Conservation (phyloP, 2,113 vertebrate species). For the Lagopus muta region DNA sequence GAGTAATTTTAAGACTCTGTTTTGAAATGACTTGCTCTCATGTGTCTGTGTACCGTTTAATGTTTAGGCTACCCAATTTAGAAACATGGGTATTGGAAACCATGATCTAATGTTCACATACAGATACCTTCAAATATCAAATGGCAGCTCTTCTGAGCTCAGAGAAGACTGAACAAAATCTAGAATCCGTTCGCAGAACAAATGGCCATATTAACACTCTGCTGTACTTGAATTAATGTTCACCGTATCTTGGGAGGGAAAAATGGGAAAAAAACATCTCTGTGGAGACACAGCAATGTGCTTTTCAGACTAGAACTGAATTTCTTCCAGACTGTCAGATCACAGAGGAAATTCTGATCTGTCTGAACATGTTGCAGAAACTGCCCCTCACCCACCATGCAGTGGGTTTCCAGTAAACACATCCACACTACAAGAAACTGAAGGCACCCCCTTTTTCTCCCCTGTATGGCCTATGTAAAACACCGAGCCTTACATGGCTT, state of each 20-base stretch:
- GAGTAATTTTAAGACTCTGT: background rate
- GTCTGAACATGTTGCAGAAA: background rate
- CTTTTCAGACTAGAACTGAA: background rate
- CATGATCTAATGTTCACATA: background rate
- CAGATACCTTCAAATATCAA: background rate
- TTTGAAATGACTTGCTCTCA: background rate
- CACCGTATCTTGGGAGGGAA: no score
- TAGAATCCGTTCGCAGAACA: background rate
- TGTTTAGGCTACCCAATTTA: background rate
- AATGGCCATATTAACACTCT: background rate
- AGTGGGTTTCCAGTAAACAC: background rate
- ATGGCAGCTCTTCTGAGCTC: background rate
- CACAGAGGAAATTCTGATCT: background rate
- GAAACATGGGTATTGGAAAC: background rate
- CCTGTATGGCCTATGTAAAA: background rate
- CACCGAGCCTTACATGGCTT: background rate
- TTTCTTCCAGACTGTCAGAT: background rate
- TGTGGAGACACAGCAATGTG: background rate
- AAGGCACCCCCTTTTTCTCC: slow-evolving; percentile 1
- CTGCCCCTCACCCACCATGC: background rate
- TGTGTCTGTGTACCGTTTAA: background rate
- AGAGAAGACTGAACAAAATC: background rate
- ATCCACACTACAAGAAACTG: background rate
- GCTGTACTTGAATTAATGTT: background rate
- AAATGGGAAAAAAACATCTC: background rate